Evolutionary conservation across 2,113 vertebrate genomes (phyloP), one percentile per base, ranked within the genome.

Genomic region (Cebidichthys violaceus): DNA sequence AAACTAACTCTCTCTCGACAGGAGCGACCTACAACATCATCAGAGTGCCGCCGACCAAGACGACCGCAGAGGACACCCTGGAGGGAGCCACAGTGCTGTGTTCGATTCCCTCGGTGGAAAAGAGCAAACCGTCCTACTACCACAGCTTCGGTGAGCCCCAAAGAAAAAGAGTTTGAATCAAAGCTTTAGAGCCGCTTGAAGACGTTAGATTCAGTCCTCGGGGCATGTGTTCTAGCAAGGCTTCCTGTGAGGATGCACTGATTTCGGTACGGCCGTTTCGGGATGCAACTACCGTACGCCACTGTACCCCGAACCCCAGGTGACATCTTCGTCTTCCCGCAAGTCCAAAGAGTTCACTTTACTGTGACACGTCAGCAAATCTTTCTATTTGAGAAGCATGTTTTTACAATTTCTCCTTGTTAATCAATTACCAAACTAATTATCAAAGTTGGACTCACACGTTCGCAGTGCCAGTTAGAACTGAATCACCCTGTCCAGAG

Each of bases 11-110:
- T 57, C 0, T 54, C 43, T 90, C 50, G 6, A 76, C 77, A 98
- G 97, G 97, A 43, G 94, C 95, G 5, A 93, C 59, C 66, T 98
- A 98, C 84, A 97, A 98, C 90, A 96, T 99, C 89, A 97, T 99
- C 90, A 81, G 70, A 72, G 90, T 99, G 52, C 97, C 97, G 47
- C 92, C 95, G 0, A 95, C 96, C 35, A 95, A 95, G 79, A 13
- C 39, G 1, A 74, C 75, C 31, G 78, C 22, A 0, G 82, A 74
- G 5, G 96, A 97, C 14, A 94, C 90, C 0, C 80, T 99, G 84
- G 94, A 97, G 70, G 97, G 97, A 71, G 94, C 95, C 1, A 91
- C 89, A 33, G 93, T 99, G 61, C 73, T 99, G 70, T 98, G 97
- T 86, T 95, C 96, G 11, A 96, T 99, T 83, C 86, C 91, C 43